Conservation (phyloP, 2,797 vertebrate genomes). For the Champsocephalus esox region DNA sequence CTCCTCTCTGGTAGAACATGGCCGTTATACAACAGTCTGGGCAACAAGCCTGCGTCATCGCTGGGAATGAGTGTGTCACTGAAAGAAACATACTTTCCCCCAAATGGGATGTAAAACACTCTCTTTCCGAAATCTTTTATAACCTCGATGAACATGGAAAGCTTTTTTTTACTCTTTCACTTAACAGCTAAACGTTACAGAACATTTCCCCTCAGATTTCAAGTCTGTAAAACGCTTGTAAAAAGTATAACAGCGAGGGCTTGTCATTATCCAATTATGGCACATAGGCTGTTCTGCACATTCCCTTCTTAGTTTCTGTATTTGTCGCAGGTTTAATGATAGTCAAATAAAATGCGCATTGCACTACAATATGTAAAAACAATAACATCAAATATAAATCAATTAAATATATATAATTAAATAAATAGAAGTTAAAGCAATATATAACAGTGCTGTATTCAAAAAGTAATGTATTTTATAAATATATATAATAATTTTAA, state of each 20-base stretch:
- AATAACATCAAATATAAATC: too few species aligned
- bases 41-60: slow-evolving; percentile 41
- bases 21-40: slow-evolving; percentile 56
- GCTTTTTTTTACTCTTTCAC: slow-evolving; percentile 12
- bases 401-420: too few species aligned
- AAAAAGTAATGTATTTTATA: too few species aligned
- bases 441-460: too few species aligned
- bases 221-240: slow-evolving; percentile 31
- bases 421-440: too few species aligned
- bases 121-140: slow-evolving; percentile 32
- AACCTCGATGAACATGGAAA: slow-evolving; percentile 34
- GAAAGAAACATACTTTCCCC: slow-evolving; percentile 56
- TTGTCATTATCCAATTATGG: slow-evolving; percentile 46
- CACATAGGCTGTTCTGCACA: slow-evolving; percentile 21
- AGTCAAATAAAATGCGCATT: background rate
- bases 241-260: slow-evolving; percentile 34
- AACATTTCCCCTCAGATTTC: slow-evolving; percentile 30
- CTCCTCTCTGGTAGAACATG: slow-evolving; percentile 51
- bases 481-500: too few species aligned
- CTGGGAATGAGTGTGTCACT: slow-evolving; percentile 43
- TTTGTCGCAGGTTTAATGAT: slow-evolving; percentile 5
- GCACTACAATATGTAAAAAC: too few species aligned
- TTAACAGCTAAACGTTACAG: slow-evolving; percentile 24
- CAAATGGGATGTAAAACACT: slow-evolving; percentile 35
- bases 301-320: background rate